Evolutionary conservation across 2,797 vertebrate species (phyloP), one percentile per base, ranked within the genome.

Genomic region (Natrix natrix): DNA sequence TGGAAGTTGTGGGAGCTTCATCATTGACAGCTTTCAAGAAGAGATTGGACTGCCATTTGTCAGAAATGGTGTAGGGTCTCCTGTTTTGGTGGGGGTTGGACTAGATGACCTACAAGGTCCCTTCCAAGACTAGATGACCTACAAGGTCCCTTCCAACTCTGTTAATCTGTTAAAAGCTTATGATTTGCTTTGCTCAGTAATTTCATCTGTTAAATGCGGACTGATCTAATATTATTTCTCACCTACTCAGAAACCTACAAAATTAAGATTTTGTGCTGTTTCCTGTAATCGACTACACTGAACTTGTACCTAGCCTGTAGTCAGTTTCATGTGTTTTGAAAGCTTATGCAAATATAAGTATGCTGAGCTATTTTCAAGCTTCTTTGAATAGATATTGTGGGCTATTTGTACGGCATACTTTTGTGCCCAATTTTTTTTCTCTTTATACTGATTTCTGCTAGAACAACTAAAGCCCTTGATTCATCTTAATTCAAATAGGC

Each of bases 401-500:
- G 8, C 52, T 88, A 86, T 91, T 16, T 52, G 48, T 43, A 28
- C 17, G 22, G 10, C 48, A 13, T n/a, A 48, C 88, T 66, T 43
- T 37, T 63, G 32, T 86, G 32, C 60, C n/a, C 14, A 61, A 37
- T 61, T 90, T 63, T 88, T 59, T 83, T 43, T 11, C 56, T 83
- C 90, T 78, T 86, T 66, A 14, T 93, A 54, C 12, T 26, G 32
- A 89, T 89, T 91, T 91, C 89, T 61, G 90, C 89, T 43, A 16
- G 48, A 91, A 89, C 63, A 66, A 83, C 59, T 52, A 12, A 91
- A 43, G 66, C 57, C 48, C 43, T 63, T 93, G 20, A 17, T 56
- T 63, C 56, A 54, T 83, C 96, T 96, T 90, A 94, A 94, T 95
- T 97, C 97, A 94, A 89, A 95, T 91, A 87, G 91, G 0, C 0